phyloP scores from a whole-genome alignment of 1,140 invertebrate genomes.

The Archivesica marissinica region DNA sequence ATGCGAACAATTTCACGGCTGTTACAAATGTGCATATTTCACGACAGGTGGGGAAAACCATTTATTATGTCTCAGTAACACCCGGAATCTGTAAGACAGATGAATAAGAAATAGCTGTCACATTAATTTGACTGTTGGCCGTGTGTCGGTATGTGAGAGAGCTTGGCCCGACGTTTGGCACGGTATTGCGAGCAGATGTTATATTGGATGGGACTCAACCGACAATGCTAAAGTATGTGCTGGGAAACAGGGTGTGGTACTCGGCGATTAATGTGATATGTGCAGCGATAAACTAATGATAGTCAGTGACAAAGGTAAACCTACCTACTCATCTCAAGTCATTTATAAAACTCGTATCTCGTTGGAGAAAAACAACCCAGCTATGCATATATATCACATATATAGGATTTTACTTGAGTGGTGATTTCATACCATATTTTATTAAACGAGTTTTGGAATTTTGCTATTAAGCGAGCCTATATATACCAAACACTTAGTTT shows the following conservation, averaged over 20 bases:
- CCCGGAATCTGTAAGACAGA: not conserved
- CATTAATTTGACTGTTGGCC: slow-evolving; percentile 29
- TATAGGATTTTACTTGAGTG: too few species aligned
- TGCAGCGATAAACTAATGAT: slow-evolving; percentile 23
- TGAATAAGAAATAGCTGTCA: slow-evolving; percentile 27
- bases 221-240: not conserved
- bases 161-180: slow-evolving; percentile 39
- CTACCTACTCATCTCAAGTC: too few species aligned
- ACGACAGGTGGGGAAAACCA: slow-evolving; percentile 35
- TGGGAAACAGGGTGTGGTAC: slow-evolving; percentile 12
- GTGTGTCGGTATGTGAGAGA: slow-evolving; percentile 8
- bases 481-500: too few species aligned
- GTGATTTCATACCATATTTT: too few species aligned
- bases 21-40: slow-evolving; percentile 31
- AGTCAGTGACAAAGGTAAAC: too few species aligned
- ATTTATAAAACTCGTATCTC: too few species aligned
- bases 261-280: slow-evolving; percentile 14
- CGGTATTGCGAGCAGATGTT: not conserved
- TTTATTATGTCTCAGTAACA: slow-evolving; percentile 41
- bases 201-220: slow-evolving; percentile 31
- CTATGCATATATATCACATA: too few species aligned
- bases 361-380: too few species aligned
- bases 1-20: slow-evolving; percentile 46
- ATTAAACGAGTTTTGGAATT: too few species aligned
- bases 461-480: too few species aligned